These are phyloP conservation scores for Dunckerocampus dactyliophorus DNA, from an alignment of 2,113 vertebrate species.

Conservation along the genomic window DNA sequence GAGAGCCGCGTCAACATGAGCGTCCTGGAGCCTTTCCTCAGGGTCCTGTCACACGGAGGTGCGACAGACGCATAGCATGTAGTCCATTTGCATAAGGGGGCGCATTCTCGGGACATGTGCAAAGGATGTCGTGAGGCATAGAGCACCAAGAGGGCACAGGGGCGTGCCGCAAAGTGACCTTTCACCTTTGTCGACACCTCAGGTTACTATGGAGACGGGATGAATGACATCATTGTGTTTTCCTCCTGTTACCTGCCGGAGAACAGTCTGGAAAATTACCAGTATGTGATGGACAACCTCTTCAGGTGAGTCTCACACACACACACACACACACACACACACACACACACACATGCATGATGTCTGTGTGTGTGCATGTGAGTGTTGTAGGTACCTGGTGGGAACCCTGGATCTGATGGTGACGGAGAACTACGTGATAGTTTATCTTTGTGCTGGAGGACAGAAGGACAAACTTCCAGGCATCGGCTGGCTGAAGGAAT, in stretches of 20 bases:
- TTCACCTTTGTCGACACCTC: slow-evolving; percentile 8
- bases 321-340: background rate
- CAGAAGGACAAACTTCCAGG: slow-evolving; percentile 71
- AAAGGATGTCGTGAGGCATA: no score
- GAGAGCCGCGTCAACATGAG: slow-evolving; percentile 77
- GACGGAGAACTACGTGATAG: slow-evolving; percentile 74
- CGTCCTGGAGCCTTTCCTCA: slow-evolving; percentile 72
- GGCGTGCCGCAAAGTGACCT: no score
- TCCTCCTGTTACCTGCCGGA: slow-evolving; percentile 79
- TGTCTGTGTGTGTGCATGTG: background rate
- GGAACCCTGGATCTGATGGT: slow-evolving; percentile 80
- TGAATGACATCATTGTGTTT: slow-evolving; percentile 79
- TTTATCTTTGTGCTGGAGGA: slow-evolving; percentile 76
- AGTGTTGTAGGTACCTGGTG: slow-evolving; percentile 71
- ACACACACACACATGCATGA: background rate
- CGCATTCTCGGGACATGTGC: no score
- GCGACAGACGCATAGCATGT: slow-evolving; percentile 11
- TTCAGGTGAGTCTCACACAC: slow-evolving; percentile 70
- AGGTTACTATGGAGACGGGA: slow-evolving; percentile 79
- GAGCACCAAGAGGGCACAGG: background rate
- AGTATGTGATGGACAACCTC: slow-evolving; percentile 81
- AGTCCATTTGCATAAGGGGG: no score
- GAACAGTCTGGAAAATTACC: slow-evolving; percentile 70
- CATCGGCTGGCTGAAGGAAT: slow-evolving; percentile 77
- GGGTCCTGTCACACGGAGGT: slow-evolving; percentile 81